Conservation (phyloP, 2,797 vertebrate species). For the Ptychobarbus kaznakovi region DNA sequence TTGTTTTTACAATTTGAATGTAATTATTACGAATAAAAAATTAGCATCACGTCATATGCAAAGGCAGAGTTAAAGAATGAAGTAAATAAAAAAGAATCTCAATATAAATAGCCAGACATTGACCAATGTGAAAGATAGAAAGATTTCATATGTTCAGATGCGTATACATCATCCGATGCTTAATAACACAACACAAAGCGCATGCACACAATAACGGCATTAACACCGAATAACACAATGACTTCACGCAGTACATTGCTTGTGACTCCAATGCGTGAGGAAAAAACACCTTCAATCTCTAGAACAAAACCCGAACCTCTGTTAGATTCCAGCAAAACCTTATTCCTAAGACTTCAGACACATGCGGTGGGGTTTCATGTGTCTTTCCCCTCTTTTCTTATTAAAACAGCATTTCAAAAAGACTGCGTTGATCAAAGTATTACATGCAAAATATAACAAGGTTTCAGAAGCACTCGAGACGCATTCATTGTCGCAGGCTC, state of each 20-base stretch:
- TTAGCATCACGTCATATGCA: not conserved
- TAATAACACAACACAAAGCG: not conserved
- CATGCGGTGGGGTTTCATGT: not conserved
- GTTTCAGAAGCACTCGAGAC: not conserved
- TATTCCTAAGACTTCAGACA: not conserved
- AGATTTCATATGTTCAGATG: not conserved
- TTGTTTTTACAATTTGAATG: not conserved
- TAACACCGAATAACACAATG: slow-evolving; percentile 8
- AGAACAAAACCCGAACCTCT: not conserved
- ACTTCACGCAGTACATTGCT: not conserved
- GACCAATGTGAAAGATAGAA: not conserved
- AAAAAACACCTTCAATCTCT: not conserved
- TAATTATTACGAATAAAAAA: not conserved
- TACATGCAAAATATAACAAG: not conserved
- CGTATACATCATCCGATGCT: not conserved
- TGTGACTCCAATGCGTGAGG: not conserved
- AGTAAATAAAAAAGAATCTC: not conserved
- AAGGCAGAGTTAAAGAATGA: not conserved
- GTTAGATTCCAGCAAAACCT: not conserved
- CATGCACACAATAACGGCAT: not conserved
- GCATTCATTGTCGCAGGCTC: not conserved
- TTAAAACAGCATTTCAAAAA: slow-evolving; percentile 2
- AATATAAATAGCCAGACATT: not conserved
- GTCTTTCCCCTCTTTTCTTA: not conserved
- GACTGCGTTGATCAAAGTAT: not conserved